These are phyloP conservation scores for Xiphophorus couchianus DNA, from an alignment of 2,113 vertebrate genomes.

Conservation along the genomic window DNA sequence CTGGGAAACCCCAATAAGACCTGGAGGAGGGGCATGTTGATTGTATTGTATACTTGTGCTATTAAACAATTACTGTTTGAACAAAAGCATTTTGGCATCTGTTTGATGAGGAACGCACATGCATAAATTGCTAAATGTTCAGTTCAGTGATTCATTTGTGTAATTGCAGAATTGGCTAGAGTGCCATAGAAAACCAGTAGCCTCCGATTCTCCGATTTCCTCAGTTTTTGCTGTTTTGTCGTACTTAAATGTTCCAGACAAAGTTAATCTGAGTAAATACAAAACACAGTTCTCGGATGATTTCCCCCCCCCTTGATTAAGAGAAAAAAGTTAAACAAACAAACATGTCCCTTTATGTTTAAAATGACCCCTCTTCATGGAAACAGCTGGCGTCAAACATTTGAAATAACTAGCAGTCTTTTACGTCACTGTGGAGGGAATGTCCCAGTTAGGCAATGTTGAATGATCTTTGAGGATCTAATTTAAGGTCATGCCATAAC, in stretches of 20 bases:
- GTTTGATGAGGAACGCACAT: neutral
- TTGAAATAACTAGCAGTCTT: neutral
- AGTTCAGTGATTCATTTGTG: neutral
- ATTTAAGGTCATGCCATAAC: neutral
- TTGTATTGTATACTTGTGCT: constrained; percentile 76
- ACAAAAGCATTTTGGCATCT: constrained; percentile 29
- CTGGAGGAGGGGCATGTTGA: constrained; percentile 51
- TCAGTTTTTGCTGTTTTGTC: neutral
- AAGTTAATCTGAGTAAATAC: no score
- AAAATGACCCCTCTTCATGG: neutral
- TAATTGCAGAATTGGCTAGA: neutral
- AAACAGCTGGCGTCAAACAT: neutral
- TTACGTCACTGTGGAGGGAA: neutral
- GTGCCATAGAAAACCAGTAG: neutral
- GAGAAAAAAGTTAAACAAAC: neutral
- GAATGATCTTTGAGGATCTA: neutral
- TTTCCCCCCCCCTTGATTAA: no score
- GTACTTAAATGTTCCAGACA: neutral
- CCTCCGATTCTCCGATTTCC: neutral
- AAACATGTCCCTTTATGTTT: neutral
- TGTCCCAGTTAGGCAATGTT: neutral
- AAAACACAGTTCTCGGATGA: no score
- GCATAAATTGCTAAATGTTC: neutral
- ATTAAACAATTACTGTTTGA: constrained; percentile 79
- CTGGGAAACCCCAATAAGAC: constrained; percentile 39